Conservation (phyloP, 2,797 vertebrate species). For the Tolypeutes matacus region DNA sequence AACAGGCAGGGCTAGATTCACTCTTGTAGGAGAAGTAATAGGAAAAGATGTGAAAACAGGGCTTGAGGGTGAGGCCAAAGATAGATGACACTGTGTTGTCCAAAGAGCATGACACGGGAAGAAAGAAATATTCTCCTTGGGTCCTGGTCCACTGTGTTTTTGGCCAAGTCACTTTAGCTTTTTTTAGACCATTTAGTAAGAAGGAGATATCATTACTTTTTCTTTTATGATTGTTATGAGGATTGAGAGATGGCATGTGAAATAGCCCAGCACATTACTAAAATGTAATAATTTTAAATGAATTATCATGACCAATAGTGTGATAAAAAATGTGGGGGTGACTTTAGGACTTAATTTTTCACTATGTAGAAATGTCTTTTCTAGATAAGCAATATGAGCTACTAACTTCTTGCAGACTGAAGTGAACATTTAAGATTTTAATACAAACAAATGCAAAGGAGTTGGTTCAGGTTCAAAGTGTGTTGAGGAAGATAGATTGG, state of each 20-base stretch:
- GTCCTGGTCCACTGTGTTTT: neutral
- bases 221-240: neutral
- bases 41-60: neutral
- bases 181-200: neutral
- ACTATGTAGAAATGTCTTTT: neutral
- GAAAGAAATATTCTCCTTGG: neutral
- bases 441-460: constrained; percentile 13
- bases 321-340: constrained; percentile 4
- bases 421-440: neutral
- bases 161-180: neutral
- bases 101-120: neutral
- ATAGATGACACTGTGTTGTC: neutral
- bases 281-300: constrained; percentile 46
- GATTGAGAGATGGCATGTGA: neutral
- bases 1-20: neutral
- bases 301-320: neutral
- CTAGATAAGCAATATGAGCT: neutral
- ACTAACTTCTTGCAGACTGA: neutral
- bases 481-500: neutral
- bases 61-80: neutral
- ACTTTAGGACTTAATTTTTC: neutral
- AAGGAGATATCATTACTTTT: neutral
- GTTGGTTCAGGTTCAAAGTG: neutral
- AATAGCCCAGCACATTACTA: neutral
- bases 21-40: neutral